Percentiles rank a stretch among this genome's conserved stretches.
phyloP scores from a whole-genome alignment of 2,113 vertebrate genomes.

The Glaucomys volans region DNA sequence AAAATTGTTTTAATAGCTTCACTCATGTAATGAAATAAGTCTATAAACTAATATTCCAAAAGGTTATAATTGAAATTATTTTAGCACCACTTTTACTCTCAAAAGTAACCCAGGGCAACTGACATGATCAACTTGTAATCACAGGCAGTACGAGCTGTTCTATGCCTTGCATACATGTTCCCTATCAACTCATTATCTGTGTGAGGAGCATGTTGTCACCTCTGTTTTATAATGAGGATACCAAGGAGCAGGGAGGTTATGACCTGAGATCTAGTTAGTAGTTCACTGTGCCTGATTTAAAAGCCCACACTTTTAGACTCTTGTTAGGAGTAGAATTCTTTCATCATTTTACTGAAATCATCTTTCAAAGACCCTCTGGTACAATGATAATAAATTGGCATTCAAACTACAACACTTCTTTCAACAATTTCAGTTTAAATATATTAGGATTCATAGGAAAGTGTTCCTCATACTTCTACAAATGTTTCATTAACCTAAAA shows the following conservation, averaged over 20 bases:
- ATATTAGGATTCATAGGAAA: not conserved
- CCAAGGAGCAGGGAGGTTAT: not conserved
- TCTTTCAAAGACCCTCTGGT: not conserved
- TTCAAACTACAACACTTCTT: not conserved
- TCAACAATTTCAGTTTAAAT: conserved; percentile 32
- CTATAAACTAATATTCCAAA: not conserved
- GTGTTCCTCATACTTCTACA: not conserved
- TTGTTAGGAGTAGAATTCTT: not conserved
- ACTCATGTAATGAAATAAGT: not conserved
- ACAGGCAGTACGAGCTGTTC: not conserved
- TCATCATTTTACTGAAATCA: not conserved
- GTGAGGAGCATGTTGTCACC: not conserved
- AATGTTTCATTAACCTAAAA: conserved; percentile 11
- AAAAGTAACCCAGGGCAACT: not conserved
- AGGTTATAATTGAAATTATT: not conserved
- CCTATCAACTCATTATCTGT: not conserved
- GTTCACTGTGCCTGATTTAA: not conserved
- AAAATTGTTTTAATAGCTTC: not conserved
- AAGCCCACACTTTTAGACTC: not conserved
- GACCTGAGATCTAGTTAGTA: not conserved
- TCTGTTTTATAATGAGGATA: not conserved
- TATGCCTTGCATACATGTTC: not conserved
- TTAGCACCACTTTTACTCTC: not conserved
- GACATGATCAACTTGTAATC: not conserved
- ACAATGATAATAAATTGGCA: not conserved